These are phyloP conservation scores for Euthynnus affinis DNA, from an alignment of 2,797 vertebrate species.

Conservation along the genomic window DNA sequence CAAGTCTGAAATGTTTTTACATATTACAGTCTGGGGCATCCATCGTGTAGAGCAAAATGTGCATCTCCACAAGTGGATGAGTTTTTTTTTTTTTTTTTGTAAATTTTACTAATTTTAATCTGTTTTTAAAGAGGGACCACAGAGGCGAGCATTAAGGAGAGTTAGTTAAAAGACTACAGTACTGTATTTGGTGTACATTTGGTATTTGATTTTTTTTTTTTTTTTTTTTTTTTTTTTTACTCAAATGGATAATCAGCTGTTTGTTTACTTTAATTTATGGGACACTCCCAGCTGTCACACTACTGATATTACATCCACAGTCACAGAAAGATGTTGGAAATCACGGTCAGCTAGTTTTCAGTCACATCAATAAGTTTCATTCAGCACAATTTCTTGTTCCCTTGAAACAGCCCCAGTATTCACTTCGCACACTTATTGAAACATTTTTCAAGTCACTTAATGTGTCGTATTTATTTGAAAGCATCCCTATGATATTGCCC, in stretches of 20 bases:
- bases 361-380: slow-evolving; percentile 40
- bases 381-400: slow-evolving; percentile 35
- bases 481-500: slow-evolving; percentile 38
- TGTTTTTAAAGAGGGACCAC: slow-evolving; percentile 78
- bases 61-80: slow-evolving; percentile 57
- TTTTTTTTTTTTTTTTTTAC: slow-evolving; percentile 28
- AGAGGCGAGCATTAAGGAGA: slow-evolving; percentile 54
- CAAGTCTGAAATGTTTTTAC: slow-evolving; percentile 52
- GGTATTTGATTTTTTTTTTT: slow-evolving; percentile 11
- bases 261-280: slow-evolving; percentile 62
- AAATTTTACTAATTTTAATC: slow-evolving; percentile 53
- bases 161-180: slow-evolving; percentile 69
- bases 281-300: slow-evolving; percentile 70
- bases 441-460: slow-evolving; percentile 31
- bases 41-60: slow-evolving; percentile 52
- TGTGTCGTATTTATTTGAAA: slow-evolving; percentile 77
- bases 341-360: slow-evolving; percentile 16
- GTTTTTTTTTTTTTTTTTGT: slow-evolving; percentile 25
- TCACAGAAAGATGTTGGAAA: slow-evolving; percentile 41
- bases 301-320: slow-evolving; percentile 73
- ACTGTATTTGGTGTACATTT: slow-evolving; percentile 74
- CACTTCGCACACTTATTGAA: slow-evolving; percentile 18
- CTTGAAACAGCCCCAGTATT: slow-evolving; percentile 36
- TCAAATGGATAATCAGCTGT: slow-evolving; percentile 40
- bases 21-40: slow-evolving; percentile 46